A percentile compares a stretch with the other conserved stretches of the same genome.
These are phyloP conservation scores for Champsocephalus gunnari DNA, from an alignment of 2,797 vertebrate genomes.

Conservation along the genomic window DNA sequence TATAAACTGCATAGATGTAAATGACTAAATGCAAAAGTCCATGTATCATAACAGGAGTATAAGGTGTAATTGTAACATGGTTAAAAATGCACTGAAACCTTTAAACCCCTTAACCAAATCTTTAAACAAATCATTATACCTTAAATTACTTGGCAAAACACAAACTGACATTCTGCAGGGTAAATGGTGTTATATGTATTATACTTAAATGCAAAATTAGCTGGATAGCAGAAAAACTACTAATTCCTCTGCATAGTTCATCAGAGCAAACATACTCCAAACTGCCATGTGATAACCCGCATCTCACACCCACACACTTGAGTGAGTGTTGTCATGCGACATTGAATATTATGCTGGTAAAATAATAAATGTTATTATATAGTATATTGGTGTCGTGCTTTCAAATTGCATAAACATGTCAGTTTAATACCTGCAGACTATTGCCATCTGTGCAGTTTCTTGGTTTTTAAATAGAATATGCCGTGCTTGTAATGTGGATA, in stretches of 20 bases:
- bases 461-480: neutral
- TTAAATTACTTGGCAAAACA: conserved; percentile 23
- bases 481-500: conserved; percentile 2
- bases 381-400: conserved; percentile 5
- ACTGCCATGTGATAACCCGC: neutral
- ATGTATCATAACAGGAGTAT: conserved; percentile 27
- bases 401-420: neutral
- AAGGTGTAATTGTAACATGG: conserved; percentile 43
- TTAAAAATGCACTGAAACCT: conserved; percentile 34
- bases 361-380: neutral
- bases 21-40: conserved; percentile 25
- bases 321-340: conserved; percentile 1
- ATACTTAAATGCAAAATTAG: conserved; percentile 15
- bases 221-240: conserved; percentile 10
- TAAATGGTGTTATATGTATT: neutral
- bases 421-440: neutral
- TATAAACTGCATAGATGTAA: conserved; percentile 39
- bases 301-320: conserved; percentile 1
- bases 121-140: conserved; percentile 7
- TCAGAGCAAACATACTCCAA: conserved; percentile 31
- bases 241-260: conserved; percentile 7
- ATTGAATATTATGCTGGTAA: neutral
- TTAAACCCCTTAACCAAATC: conserved; percentile 23
- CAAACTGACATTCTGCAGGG: neutral
- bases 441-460: conserved; percentile 5